phyloP scores from a whole-genome alignment of 2,797 vertebrate species.

The Rhinogobio ventralis region DNA sequence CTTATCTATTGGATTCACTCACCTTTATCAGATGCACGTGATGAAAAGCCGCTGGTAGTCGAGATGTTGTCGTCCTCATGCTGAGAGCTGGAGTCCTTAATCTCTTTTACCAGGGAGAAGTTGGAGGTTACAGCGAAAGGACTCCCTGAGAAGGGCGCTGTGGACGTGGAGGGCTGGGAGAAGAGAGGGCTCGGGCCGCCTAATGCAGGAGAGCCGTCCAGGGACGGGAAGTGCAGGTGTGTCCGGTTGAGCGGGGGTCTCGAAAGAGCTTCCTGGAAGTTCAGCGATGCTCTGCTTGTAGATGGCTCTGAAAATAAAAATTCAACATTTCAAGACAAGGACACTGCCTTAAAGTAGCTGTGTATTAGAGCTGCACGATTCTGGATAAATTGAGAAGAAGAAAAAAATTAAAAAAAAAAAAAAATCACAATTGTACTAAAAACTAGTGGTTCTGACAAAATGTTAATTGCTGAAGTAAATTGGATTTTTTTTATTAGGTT shows the following conservation, averaged over 20 bases:
- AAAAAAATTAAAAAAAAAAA: too few species aligned
- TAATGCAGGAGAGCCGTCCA: conserved; percentile 82
- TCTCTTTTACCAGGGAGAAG: conserved; percentile 95
- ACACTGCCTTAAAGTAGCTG: background rate
- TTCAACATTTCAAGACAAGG: conserved; percentile 1
- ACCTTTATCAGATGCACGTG: conserved; percentile 99
- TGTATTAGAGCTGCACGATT: background rate
- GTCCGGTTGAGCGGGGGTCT: conserved; percentile 93
- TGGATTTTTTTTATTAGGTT: too few species aligned
- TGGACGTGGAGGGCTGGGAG: conserved; percentile 92
- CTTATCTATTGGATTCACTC: background rate
- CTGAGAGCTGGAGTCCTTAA: conserved; percentile 97
- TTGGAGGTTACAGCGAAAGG: conserved; percentile 76
- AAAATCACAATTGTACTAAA: too few species aligned
- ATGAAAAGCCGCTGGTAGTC: conserved; percentile 98
- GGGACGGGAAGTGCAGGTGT: conserved; percentile 85
- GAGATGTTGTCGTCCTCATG: conserved; percentile 99
- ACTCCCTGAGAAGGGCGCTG: conserved; percentile 81
- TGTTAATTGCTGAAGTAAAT: too few species aligned
- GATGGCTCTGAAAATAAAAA: conserved; percentile 82
- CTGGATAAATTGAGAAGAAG: background rate
- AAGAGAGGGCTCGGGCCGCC: conserved; percentile 75
- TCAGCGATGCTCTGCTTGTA: conserved; percentile 88
- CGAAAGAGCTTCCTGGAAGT: conserved; percentile 88
- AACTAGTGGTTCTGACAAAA: too few species aligned